Base-by-base conservation (phyloP, 1,140 invertebrate species). In the Temnothorax longispinosus region DNA sequence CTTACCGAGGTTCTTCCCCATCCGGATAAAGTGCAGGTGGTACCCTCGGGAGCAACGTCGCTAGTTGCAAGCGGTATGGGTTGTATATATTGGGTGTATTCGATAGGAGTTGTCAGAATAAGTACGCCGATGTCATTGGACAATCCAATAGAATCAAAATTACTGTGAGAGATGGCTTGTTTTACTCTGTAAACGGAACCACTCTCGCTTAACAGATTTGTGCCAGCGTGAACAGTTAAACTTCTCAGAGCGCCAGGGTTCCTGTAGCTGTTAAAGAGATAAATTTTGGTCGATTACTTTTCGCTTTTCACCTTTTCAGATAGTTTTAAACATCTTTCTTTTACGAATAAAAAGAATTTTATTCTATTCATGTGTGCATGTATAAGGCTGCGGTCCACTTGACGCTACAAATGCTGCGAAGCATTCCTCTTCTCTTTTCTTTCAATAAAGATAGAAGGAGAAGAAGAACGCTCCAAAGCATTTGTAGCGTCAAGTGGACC, bases 81-180 rank as follows among this genome's bases (percentile, higher is more conserved):
- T 69, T 94, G 91, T 27, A 96, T 94, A 52, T 80, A 92, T 2
- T 90, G 62, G 35, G 60, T 93, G n/a, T 92, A 93, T 56, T 13
- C 5, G 38, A 96, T 89, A 27, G 88, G 3, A 18, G 87, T 69
- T 38, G 92, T 84, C 2, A 96, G 78, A n/a, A 89, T 87, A 60
- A 96, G 90, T 8, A 96, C 75, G 11, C 95, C 96, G 18, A 97
- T 93, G 75, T 96, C 96, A 65, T 96, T 95, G n/a, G 81, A 41
- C 0, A 95, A 15, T 10, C 41, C 35, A 1, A 62, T 81, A 0
- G 90, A 6, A 32, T 87, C 64, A 72, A 94, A 96, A 0, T 88
- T 11, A 6, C 92, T 54, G 88, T 96, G 96, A 18, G 91, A 75
- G 15, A 93, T 77, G 0, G 96, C 85, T 4, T 65, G 58, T 27